A percentile compares a stretch with the other conserved stretches of the same genome.
These are phyloP conservation scores for Lithodes maja DNA, from an alignment of 2,888 invertebrate species.

Conservation along the genomic window DNA sequence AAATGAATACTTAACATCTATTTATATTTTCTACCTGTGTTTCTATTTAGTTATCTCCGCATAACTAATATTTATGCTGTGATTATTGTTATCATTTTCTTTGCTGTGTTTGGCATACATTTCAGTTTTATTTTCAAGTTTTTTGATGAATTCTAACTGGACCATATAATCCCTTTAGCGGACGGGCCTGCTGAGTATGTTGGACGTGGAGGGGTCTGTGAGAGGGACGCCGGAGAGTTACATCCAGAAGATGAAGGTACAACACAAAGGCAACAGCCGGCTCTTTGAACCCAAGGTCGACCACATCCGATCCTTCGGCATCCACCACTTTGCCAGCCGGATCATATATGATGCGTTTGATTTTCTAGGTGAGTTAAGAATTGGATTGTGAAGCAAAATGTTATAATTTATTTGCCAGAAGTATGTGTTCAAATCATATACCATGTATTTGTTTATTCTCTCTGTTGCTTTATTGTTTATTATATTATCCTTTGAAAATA, in stretches of 20 bases:
- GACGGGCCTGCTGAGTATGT: constrained; percentile 91
- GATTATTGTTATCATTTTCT: not conserved
- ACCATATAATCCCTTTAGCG: constrained; percentile 76
- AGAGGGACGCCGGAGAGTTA: constrained; percentile 87
- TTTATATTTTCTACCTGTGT: too few species aligned
- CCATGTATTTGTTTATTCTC: too few species aligned
- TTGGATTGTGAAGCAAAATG: not conserved
- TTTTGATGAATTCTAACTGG: not conserved
- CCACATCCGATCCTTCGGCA: constrained; percentile 83
- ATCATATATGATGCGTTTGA: constrained; percentile 92
- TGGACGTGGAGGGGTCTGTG: constrained; percentile 93
- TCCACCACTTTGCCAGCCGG: constrained; percentile 91
- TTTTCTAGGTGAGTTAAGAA: constrained; percentile 80
- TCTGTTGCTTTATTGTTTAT: too few species aligned
- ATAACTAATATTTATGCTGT: not conserved
- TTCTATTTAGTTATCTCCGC: too few species aligned
- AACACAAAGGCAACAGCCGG: constrained; percentile 85
- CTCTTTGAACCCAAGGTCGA: constrained; percentile 70
- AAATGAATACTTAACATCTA: too few species aligned
- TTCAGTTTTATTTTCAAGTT: not conserved
- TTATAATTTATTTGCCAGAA: not conserved
- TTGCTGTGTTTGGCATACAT: not conserved
- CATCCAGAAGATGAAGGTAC: constrained; percentile 85
- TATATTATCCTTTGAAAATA: too few species aligned
- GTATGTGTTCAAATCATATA: too few species aligned